Evolutionary conservation across 1,140 invertebrate species (phyloP).

Genomic region (Pseudoatta argentina): DNA sequence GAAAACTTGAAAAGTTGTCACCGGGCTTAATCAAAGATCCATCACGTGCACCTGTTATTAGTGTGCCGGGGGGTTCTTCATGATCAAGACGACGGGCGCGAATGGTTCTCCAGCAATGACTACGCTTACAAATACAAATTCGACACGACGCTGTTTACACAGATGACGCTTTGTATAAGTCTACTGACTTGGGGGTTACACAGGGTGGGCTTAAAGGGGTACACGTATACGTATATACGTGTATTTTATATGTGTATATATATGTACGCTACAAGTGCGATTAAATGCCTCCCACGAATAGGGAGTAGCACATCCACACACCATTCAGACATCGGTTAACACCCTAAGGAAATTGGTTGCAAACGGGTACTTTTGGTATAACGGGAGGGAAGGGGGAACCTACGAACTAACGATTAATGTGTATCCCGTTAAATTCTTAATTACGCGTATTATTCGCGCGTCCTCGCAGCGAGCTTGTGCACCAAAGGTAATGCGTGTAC

Average conservation of each 20-base stretch:
- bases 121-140: constrained; percentile 36
- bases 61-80: background rate
- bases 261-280: constrained; percentile 62
- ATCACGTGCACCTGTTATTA: constrained; percentile 7
- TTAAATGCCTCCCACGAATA: constrained; percentile 74
- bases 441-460: constrained; percentile 51
- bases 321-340: constrained; percentile 82
- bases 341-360: constrained; percentile 75
- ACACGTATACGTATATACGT: constrained; percentile 23
- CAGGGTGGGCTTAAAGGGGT: constrained; percentile 29
- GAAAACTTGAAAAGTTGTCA: constrained; percentile 18
- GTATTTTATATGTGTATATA: constrained; percentile 2
- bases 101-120: constrained; percentile 36
- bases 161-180: constrained; percentile 15
- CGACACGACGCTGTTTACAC: constrained; percentile 34
- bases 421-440: constrained; percentile 64
- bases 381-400: constrained; percentile 33
- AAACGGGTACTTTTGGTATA: constrained; percentile 73
- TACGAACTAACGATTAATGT: constrained; percentile 79
- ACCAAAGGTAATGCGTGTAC: constrained; percentile 42
- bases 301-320: constrained; percentile 81
- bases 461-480: constrained; percentile 29
- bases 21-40: constrained; percentile 24
- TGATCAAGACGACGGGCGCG: constrained; percentile 7
- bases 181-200: constrained; percentile 47